Conservation (phyloP, 2,113 vertebrate species). For the Alethe castanea region DNA sequence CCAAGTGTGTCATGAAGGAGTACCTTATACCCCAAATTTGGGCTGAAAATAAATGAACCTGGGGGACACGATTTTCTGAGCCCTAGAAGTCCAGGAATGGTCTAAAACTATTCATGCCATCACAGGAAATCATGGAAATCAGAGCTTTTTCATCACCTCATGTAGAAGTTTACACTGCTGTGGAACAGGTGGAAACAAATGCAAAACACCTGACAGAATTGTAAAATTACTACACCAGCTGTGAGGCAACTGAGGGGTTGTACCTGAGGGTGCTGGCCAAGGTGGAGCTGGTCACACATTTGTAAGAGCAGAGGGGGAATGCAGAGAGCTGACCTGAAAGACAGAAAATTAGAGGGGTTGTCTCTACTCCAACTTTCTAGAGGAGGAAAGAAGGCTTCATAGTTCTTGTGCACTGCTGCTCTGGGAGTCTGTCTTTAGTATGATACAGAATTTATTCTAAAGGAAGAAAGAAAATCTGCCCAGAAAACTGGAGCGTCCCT, state of each 20-base stretch:
- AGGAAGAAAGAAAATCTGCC: neutral
- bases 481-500: neutral
- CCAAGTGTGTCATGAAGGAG: neutral
- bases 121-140: neutral
- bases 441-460: neutral
- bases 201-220: neutral
- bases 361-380: neutral
- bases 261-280: neutral
- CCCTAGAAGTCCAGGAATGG: neutral
- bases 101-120: neutral
- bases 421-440: neutral
- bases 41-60: constrained; percentile 2
- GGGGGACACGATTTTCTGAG: neutral
- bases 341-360: neutral
- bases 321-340: neutral
- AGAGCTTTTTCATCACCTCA: neutral
- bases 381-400: neutral
- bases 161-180: neutral
- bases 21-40: neutral
- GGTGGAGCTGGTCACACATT: neutral
- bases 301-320: neutral
- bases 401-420: neutral
- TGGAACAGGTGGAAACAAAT: neutral
- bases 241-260: neutral
- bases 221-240: neutral